These are phyloP conservation scores for Propithecus perrieri DNA, from an alignment of 2,797 vertebrate species.

Conservation along the genomic window DNA sequence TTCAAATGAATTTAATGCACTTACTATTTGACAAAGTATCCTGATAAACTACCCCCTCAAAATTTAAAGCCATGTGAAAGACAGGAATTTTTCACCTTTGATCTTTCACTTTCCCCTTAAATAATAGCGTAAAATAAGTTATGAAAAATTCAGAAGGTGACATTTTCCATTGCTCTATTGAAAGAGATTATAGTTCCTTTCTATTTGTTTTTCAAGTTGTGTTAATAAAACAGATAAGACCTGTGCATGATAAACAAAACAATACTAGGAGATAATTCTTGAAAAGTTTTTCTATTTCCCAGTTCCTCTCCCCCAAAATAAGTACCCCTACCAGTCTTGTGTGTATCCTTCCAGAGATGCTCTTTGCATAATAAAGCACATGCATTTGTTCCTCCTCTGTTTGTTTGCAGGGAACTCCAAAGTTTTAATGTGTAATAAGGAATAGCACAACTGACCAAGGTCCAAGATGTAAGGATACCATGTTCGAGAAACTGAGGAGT, in stretches of 20 bases:
- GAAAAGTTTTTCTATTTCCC: not conserved
- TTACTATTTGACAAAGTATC: not conserved
- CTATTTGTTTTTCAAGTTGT: not conserved
- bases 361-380: not conserved
- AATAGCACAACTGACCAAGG: constrained; percentile 77
- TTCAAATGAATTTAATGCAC: not conserved
- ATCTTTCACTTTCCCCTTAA: not conserved
- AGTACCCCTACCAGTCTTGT: not conserved
- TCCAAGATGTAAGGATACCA: constrained; percentile 75
- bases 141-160: not conserved
- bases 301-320: not conserved
- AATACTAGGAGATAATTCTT: not conserved
- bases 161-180: not conserved
- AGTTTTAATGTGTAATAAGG: constrained; percentile 82
- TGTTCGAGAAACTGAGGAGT: constrained; percentile 62
- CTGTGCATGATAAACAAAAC: not conserved
- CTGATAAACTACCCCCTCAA: not conserved
- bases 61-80: not conserved
- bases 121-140: not conserved
- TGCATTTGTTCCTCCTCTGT: not conserved
- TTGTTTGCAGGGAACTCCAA: constrained; percentile 53
- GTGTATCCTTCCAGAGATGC: not conserved
- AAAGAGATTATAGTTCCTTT: not conserved
- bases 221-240: not conserved
- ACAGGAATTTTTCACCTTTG: not conserved